Base-by-base conservation (phyloP, 2,797 vertebrate species). In the Protosalanx chinensis region DNA sequence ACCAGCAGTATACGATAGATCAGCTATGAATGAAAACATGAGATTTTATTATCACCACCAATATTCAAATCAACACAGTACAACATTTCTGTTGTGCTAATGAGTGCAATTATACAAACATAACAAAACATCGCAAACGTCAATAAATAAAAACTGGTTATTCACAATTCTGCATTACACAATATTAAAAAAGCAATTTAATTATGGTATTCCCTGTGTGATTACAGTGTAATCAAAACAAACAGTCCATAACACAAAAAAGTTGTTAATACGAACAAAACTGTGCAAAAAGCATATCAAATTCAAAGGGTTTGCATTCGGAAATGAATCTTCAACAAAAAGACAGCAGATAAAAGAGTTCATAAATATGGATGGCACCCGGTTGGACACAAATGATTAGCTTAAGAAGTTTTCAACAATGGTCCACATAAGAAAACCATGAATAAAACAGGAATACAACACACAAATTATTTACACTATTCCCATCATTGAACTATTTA, bases 121-220 rank as follows among this genome's bases (percentile, higher is more conserved):
- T 88, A 92, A 91, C 10, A 46, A 46, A 10, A 46, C 41, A 46
- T 88, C 82, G 84, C 84, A 57, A 79, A 84, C 68, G 76, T 86
- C 76, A 93, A 95, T 92, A 94, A 92, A 93, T 93, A 88, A 92
- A 72, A 83, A 76, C 0, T 18, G 64, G 81, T 86, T 91, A 93
- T 93, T 89, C 92, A 94, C 92, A 91, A 71, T 33, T 78, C 74
- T 53, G 76, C 82, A 88, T 69, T 49, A 76, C 67, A 84, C 83
- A 84, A 74, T 74, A 73, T 71, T 85, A 71, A 75, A 68, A 87
- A 83, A 67, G 71, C 66, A 66, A 74, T 66, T 64, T 60, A 77
- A 72, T 51, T 49, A 88, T 76, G 75, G 49, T 75, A 65, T 46
- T 46, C 41, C 41, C 41, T 46, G 41, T 46, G 63, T 74, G 77